phyloP scores from a whole-genome alignment of 2,888 invertebrate species.

The Arctia plantaginis region DNA sequence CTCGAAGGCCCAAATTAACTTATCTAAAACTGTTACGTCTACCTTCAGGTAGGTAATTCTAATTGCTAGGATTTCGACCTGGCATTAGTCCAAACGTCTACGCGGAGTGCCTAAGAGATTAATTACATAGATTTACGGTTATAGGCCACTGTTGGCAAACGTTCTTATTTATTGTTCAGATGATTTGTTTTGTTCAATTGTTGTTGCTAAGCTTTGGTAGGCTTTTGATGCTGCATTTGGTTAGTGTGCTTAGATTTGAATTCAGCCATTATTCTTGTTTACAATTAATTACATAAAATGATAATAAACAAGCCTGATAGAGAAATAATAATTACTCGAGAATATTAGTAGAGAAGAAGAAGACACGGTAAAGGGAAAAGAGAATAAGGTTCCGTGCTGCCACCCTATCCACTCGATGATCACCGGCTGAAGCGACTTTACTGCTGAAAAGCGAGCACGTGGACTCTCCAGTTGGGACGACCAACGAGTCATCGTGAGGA shows the following conservation, averaged over 20 bases:
- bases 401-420: too few species aligned
- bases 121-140: slow-evolving; percentile 54
- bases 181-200: slow-evolving; percentile 52
- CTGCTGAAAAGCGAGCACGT: too few species aligned
- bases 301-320: neutral
- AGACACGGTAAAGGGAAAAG: too few species aligned
- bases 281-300: neutral
- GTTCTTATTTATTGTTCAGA: slow-evolving; percentile 50
- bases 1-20: slow-evolving; percentile 6
- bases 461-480: too few species aligned
- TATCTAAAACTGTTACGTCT: slow-evolving; percentile 31
- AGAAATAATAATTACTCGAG: neutral
- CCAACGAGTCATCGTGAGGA: too few species aligned
- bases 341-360: neutral
- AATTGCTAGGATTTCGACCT: slow-evolving; percentile 56
- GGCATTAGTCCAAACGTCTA: slow-evolving; percentile 48
- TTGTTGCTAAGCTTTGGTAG: slow-evolving; percentile 12
- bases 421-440: too few species aligned
- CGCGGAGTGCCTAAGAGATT: slow-evolving; percentile 52
- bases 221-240: neutral
- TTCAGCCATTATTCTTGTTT: neutral
- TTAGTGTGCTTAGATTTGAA: neutral
- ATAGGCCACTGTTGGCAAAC: slow-evolving; percentile 48
- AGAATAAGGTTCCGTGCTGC: too few species aligned
- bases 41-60: slow-evolving; percentile 64